A percentile compares a stretch with the other conserved stretches of the same genome.
Evolutionary conservation across 2,888 invertebrate species (phyloP).

Genomic region (Herminia tarsipennalis): DNA sequence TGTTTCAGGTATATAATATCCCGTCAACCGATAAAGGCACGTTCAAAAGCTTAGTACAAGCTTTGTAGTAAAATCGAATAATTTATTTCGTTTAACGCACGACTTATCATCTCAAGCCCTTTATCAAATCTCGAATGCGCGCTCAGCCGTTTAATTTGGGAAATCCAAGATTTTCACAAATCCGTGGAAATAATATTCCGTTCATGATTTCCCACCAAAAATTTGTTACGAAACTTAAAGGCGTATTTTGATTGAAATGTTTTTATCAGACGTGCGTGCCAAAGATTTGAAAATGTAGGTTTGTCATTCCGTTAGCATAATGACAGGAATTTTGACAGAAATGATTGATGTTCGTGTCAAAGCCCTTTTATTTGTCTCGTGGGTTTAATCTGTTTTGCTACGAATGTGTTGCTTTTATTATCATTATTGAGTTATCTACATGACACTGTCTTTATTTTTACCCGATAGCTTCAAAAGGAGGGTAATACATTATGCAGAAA

Average conservation of each 20-base stretch:
- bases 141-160: no score
- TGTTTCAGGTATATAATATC: no score
- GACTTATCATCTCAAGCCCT: neutral
- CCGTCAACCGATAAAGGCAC: no score
- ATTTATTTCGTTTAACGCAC: constrained; percentile 5
- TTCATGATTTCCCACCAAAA: constrained; percentile 31
- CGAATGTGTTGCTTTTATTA: constrained; percentile 6
- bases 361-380: constrained; percentile 24
- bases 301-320: constrained; percentile 10
- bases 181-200: constrained; percentile 26
- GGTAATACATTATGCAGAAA: no score
- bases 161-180: no score
- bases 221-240: constrained; percentile 21
- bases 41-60: no score
- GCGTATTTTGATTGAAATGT: constrained; percentile 42
- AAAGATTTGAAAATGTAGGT: constrained; percentile 25
- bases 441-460: no score
- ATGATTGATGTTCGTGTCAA: constrained; percentile 28
- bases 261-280: constrained; percentile 63
- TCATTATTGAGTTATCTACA: no score
- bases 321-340: constrained; percentile 32
- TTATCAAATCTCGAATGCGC: no score
- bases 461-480: no score
- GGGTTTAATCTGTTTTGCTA: constrained; percentile 9
- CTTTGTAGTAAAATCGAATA: constrained; percentile 4